Conservation (phyloP, 1,140 invertebrate genomes). For the Macrosteles quadrilineatus region DNA sequence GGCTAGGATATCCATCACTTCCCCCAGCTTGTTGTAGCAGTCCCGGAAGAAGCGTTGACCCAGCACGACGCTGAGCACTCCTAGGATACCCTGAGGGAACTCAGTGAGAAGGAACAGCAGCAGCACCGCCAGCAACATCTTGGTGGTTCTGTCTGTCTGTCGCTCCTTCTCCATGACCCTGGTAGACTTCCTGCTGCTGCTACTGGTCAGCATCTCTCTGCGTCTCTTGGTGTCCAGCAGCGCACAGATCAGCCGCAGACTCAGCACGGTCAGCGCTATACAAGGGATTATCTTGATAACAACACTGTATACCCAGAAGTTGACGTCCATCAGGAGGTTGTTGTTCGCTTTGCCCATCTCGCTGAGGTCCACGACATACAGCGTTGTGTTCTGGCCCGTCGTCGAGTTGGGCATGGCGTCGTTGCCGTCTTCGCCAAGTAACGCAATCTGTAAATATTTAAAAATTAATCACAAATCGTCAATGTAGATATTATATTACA, state of each 20-base stretch:
- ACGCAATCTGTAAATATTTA: slow-evolving; percentile 41
- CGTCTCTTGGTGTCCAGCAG: slow-evolving; percentile 72
- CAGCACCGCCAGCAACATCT: slow-evolving; percentile 90
- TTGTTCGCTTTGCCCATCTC: slow-evolving; percentile 54
- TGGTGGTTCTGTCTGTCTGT: slow-evolving; percentile 85
- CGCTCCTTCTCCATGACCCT: slow-evolving; percentile 63
- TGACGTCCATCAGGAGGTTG: slow-evolving; percentile 59
- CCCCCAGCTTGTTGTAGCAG: slow-evolving; percentile 72
- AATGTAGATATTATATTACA: too few species aligned
- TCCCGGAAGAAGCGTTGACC: slow-evolving; percentile 71
- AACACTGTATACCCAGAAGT: slow-evolving; percentile 85
- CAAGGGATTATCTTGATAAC: slow-evolving; percentile 86
- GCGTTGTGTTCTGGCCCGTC: slow-evolving; percentile 50
- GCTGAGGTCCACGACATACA: slow-evolving; percentile 58
- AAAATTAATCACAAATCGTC: too few species aligned
- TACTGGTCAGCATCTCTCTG: slow-evolving; percentile 62
- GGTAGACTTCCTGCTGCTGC: slow-evolving; percentile 47
- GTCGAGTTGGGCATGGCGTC: slow-evolving; percentile 39
- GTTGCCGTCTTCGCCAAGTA: slow-evolving; percentile 53
- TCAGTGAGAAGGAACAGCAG: slow-evolving; percentile 86
- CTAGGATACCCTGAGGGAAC: slow-evolving; percentile 84
- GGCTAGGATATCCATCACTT: slow-evolving; percentile 91
- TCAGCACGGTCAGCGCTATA: slow-evolving; percentile 77
- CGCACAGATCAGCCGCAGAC: slow-evolving; percentile 73
- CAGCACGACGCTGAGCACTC: slow-evolving; percentile 69